phyloP scores from a whole-genome alignment of 2,797 vertebrate species.

The Sylvilagus floridanus region DNA sequence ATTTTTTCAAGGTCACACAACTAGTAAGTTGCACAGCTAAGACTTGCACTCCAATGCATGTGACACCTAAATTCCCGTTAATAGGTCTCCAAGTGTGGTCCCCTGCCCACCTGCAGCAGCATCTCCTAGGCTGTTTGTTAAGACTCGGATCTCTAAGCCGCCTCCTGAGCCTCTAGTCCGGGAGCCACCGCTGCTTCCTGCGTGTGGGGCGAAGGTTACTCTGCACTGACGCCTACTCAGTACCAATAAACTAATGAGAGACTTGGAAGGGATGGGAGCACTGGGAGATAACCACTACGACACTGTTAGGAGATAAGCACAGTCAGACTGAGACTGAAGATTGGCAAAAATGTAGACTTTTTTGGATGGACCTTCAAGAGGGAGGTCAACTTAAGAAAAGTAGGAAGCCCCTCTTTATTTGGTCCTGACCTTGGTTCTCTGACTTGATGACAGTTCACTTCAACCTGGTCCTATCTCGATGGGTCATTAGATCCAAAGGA shows the following conservation, averaged over 20 bases:
- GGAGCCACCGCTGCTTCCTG: background rate
- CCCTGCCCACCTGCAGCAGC: background rate
- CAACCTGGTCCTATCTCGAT: constrained; percentile 11
- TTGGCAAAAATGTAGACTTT: background rate
- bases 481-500: constrained; percentile 3
- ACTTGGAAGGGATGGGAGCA: background rate
- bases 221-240: background rate
- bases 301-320: background rate
- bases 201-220: background rate
- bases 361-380: background rate
- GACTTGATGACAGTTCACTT: constrained; percentile 11
- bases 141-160: background rate
- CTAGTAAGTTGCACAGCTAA: background rate
- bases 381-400: background rate
- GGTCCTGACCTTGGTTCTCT: background rate
- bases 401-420: background rate
- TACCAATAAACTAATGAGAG: constrained; percentile 1
- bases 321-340: background rate
- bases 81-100: background rate
- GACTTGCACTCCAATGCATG: background rate
- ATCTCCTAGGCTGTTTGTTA: background rate
- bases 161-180: background rate
- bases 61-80: constrained; percentile 6
- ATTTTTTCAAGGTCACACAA: background rate
- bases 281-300: background rate